phyloP scores from a whole-genome alignment of 2,113 vertebrate species.

The Tragulus kanchil region DNA sequence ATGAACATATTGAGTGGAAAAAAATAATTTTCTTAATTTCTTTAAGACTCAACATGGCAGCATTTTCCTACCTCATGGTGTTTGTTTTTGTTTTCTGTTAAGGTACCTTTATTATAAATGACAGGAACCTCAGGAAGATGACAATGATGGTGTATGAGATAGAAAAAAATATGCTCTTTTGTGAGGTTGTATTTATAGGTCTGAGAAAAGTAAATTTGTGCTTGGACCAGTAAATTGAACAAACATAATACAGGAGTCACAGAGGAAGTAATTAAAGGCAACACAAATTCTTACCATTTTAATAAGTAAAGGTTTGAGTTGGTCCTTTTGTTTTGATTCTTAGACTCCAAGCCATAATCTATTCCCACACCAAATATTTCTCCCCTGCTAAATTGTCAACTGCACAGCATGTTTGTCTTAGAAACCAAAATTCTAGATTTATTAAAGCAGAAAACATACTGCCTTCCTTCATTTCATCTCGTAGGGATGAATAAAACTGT shows the following conservation, averaged over 20 bases:
- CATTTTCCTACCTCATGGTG: neutral
- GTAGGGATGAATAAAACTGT: slow-evolving; percentile 14
- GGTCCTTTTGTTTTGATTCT: slow-evolving; percentile 48
- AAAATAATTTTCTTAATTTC: slow-evolving; percentile 58
- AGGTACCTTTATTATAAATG: slow-evolving; percentile 61
- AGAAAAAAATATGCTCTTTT: slow-evolving; percentile 43
- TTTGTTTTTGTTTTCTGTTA: slow-evolving; percentile 32
- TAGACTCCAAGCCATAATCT: neutral
- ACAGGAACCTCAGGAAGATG: slow-evolving; percentile 62
- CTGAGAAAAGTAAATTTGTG: slow-evolving; percentile 61
- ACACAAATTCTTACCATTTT: slow-evolving; percentile 59
- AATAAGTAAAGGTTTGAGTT: slow-evolving; percentile 54
- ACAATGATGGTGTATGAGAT: slow-evolving; percentile 45
- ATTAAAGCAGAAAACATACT: slow-evolving; percentile 36
- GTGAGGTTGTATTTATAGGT: slow-evolving; percentile 41
- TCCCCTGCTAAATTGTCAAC: slow-evolving; percentile 40
- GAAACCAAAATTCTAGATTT: slow-evolving; percentile 40
- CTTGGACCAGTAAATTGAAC: slow-evolving; percentile 60
- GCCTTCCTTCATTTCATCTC: slow-evolving; percentile 1
- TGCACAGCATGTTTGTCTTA: neutral
- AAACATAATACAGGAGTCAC: slow-evolving; percentile 41
- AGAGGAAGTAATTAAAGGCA: neutral
- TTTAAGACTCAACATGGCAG: slow-evolving; percentile 24
- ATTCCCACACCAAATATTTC: neutral
- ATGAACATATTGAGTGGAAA: neutral